A percentile compares a stretch with the other conserved stretches of the same genome.
Conservation (phyloP, 2,797 vertebrate genomes). For the Eupleurogrammus muticus region DNA sequence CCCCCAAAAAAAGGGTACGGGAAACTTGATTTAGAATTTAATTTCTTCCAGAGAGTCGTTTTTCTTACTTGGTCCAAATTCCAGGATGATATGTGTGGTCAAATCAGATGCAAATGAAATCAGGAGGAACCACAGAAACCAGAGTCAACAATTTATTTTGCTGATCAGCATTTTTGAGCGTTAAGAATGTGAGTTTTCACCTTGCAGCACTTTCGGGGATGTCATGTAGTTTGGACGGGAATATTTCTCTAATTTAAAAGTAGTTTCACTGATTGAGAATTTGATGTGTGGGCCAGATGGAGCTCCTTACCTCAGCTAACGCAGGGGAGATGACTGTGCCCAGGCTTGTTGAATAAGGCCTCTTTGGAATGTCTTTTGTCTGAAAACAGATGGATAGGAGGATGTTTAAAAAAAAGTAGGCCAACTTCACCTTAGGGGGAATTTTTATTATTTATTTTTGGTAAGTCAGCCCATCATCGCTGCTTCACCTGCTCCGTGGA, state of each 20-base stretch:
- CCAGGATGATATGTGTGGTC: too few species aligned
- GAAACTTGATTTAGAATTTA: too few species aligned
- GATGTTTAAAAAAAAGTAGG: not conserved
- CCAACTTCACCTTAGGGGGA: constrained; percentile 21
- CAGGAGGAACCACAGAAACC: too few species aligned
- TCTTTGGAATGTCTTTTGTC: constrained; percentile 92
- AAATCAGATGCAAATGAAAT: too few species aligned
- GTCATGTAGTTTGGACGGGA: not conserved
- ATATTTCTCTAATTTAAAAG: not conserved
- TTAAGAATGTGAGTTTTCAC: too few species aligned
- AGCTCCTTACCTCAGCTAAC: constrained; percentile 91
- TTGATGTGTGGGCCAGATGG: not conserved
- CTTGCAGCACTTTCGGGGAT: too few species aligned
- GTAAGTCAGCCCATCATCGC: constrained; percentile 1
- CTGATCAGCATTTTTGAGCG: too few species aligned
- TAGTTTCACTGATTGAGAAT: not conserved
- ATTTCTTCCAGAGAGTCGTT: too few species aligned
- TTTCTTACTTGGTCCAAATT: too few species aligned
- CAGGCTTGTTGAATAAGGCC: constrained; percentile 95
- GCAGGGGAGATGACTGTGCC: constrained; percentile 94
- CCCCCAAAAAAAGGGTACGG: too few species aligned
- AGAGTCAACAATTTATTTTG: too few species aligned
- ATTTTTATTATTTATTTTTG: not conserved
- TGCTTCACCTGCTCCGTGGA: constrained; percentile 84
- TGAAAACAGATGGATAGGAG: constrained; percentile 43